Conservation (phyloP, 2,888 invertebrate genomes). For the Cephus spinipes region DNA sequence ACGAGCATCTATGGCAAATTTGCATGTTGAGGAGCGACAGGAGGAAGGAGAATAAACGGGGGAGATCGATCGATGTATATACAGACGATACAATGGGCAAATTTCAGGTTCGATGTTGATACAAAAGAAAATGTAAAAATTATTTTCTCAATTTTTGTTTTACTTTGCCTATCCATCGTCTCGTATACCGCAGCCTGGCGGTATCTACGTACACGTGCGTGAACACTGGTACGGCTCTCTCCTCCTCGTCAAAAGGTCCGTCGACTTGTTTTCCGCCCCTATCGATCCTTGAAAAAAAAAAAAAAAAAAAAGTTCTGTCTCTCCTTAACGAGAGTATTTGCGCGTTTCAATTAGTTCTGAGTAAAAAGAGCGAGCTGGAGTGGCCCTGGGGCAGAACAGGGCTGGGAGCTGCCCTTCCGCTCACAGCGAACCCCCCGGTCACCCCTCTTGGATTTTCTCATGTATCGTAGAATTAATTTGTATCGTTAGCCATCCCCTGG, state of each 20-base stretch:
- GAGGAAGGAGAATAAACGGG: neutral
- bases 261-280: neutral
- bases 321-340: conserved; percentile 37
- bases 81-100: conserved; percentile 15
- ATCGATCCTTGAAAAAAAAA: neutral
- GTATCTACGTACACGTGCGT: neutral
- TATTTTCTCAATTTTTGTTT: neutral
- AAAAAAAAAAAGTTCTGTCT: neutral
- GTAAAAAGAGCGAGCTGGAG: conserved; percentile 24
- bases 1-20: conserved; percentile 16
- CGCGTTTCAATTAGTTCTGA: conserved; percentile 42
- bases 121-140: neutral
- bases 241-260: neutral
- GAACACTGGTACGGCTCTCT: no score
- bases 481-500: conserved; percentile 35
- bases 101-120: neutral
- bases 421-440: neutral
- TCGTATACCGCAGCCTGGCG: neutral
- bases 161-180: neutral
- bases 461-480: conserved; percentile 42
- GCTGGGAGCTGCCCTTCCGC: neutral
- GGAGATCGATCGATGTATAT: neutral
- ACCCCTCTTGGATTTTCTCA: conserved; percentile 17
- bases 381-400: neutral
- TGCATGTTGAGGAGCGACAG: conserved; percentile 20